phyloP scores from a whole-genome alignment of 2,888 invertebrate genomes.

The Notodonta ziczac region DNA sequence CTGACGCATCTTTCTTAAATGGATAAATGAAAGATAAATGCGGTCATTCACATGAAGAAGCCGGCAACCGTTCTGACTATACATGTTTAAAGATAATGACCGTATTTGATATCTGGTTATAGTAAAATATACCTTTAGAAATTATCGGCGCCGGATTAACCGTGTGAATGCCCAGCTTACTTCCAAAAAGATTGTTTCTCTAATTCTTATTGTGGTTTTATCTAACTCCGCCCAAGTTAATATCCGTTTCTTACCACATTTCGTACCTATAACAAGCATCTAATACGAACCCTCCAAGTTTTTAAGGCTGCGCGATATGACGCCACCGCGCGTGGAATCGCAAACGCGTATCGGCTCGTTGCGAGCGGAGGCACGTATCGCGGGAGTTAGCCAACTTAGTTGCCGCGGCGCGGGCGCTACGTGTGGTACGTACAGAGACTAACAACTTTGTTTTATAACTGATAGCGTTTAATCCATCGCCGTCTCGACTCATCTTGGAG shows the following conservation, averaged over 20 bases:
- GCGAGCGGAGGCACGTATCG: not conserved
- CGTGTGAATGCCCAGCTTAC: no score
- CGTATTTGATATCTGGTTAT: no score
- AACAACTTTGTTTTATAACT: not conserved
- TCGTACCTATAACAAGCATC: not conserved
- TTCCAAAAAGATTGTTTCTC: no score
- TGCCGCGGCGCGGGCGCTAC: slow-evolving; percentile 1
- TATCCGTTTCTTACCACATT: not conserved
- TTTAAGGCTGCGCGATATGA: slow-evolving; percentile 1
- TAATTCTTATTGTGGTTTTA: no score
- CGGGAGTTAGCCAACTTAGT: not conserved
- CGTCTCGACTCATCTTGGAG: not conserved
- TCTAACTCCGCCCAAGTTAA: not conserved
- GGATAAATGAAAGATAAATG: no score
- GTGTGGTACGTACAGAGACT: not conserved
- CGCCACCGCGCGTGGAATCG: not conserved
- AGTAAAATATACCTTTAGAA: no score
- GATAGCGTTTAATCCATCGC: slow-evolving; percentile 4
- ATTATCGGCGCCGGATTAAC: no score
- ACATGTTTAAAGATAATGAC: no score
- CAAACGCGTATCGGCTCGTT: not conserved
- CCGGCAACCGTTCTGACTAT: no score
- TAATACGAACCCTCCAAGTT: not conserved
- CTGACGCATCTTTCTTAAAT: no score
- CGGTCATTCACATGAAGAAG: no score